phyloP scores from a whole-genome alignment of 1,140 invertebrate genomes.

The Sminthurinus signatus region DNA sequence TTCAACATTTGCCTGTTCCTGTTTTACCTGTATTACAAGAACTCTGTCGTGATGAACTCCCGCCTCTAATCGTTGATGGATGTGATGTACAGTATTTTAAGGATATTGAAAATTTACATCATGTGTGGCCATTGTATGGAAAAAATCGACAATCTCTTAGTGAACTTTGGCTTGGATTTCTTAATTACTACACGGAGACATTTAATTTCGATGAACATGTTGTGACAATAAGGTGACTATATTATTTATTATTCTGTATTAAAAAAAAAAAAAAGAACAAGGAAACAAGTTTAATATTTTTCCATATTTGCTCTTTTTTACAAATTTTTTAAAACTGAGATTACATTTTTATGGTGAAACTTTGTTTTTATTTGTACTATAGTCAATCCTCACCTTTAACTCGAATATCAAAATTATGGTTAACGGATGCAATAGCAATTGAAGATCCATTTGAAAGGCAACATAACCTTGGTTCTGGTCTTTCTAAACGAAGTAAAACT shows the following conservation, averaged over 20 bases:
- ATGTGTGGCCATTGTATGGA: no score
- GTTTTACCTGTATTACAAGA: constrained; percentile 59
- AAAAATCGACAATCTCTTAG: constrained; percentile 50
- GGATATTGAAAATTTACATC: constrained; percentile 9
- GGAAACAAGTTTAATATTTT: no score
- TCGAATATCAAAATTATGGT: constrained; percentile 56
- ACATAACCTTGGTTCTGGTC: constrained; percentile 55
- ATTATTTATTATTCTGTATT: no score
- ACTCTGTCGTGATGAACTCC: not conserved
- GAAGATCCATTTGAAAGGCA: constrained; percentile 59
- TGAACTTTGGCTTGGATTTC: constrained; percentile 53
- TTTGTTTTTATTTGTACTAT: no score
- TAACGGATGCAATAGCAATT: constrained; percentile 52
- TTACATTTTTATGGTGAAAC: no score
- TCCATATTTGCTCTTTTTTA: no score
- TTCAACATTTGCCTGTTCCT: constrained; percentile 54
- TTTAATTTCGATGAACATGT: constrained; percentile 54
- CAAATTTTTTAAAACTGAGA: no score
- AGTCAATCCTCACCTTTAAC: constrained; percentile 49
- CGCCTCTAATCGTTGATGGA: constrained; percentile 15
- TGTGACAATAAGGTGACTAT: no score
- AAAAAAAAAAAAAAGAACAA: no score
- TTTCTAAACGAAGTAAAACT: constrained; percentile 56
- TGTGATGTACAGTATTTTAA: constrained; percentile 24
- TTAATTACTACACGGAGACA: constrained; percentile 54